Percentiles rank a stretch among this genome's conserved stretches.
Conservation (phyloP, 2,113 vertebrate species). For the Gymnogyps californianus region DNA sequence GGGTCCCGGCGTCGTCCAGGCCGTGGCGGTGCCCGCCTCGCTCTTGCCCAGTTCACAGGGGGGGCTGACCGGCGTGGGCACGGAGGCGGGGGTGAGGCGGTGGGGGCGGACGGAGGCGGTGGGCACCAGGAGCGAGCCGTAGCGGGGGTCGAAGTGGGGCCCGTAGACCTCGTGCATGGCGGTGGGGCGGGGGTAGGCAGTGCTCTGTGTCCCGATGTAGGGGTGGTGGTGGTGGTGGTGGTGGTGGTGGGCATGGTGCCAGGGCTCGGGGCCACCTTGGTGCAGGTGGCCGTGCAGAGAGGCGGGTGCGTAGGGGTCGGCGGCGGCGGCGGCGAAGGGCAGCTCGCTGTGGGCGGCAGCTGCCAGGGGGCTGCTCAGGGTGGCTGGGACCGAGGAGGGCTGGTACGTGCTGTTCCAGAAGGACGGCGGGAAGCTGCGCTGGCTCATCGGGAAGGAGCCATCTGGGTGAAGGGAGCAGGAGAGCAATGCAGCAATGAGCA, state of each 20-base stretch:
- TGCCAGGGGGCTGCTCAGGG: conserved; percentile 77
- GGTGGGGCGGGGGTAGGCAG: conserved; percentile 81
- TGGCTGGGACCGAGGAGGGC: conserved; percentile 72
- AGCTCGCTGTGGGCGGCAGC: conserved; percentile 83
- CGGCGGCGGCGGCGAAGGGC: conserved; percentile 72
- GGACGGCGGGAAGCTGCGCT: conserved; percentile 92
- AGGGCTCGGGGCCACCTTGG: conserved; percentile 86
- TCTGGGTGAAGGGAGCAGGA: conserved; percentile 67
- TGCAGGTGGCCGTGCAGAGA: conserved; percentile 92
- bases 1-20: conserved; percentile 82
- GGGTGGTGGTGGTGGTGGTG: conserved; percentile 80
- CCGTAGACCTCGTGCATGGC: conserved; percentile 92
- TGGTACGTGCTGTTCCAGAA: conserved; percentile 99
- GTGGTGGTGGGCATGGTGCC: conserved; percentile 90
- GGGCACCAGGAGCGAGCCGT: conserved; percentile 88
- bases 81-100: conserved; percentile 79
- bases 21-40: conserved; percentile 71
- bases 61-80: conserved; percentile 77
- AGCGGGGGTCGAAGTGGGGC: conserved; percentile 90
- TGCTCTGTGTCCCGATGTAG: conserved; percentile 85
- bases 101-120: conserved; percentile 83
- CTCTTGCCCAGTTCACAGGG: conserved; percentile 88
- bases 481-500: not conserved
- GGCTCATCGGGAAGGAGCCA: conserved; percentile 92
- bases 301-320: conserved; percentile 85